A percentile compares a stretch with the other conserved stretches of the same genome.
Evolutionary conservation across 2,113 vertebrate species (phyloP).

Genomic region (Procapra przewalskii): DNA sequence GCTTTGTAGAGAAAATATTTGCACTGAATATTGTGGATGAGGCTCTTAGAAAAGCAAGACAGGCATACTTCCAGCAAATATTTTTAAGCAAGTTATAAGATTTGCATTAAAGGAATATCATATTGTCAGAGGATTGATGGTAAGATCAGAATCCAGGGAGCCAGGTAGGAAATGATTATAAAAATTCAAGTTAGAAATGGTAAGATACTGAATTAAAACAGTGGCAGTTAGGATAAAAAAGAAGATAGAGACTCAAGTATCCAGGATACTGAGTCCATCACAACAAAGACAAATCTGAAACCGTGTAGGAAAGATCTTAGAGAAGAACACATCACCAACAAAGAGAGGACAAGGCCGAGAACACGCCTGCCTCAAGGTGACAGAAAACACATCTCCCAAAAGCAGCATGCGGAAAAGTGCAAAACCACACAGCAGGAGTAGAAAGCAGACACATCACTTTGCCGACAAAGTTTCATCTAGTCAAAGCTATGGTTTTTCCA

Average conservation of each 20-base stretch:
- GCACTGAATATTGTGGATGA: neutral
- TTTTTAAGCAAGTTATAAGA: neutral
- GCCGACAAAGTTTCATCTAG: neutral
- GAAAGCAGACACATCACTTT: neutral
- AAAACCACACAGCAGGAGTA: neutral
- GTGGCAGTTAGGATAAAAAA: neutral
- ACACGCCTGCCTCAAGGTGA: neutral
- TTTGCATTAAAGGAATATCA: neutral
- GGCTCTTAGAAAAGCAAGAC: neutral
- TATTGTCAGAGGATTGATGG: neutral
- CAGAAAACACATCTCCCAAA: neutral
- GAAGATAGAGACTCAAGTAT: neutral
- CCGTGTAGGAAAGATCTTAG: neutral
- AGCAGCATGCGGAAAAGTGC: neutral
- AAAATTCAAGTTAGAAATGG: neutral
- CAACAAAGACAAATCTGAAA: neutral
- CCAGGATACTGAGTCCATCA: neutral
- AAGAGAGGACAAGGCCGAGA: neutral
- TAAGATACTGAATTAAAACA: neutral
- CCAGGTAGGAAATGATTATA: neutral
- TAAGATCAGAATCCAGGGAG: neutral
- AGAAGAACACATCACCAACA: no score
- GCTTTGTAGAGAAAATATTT: neutral
- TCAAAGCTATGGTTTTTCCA: neutral
- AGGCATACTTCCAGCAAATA: neutral